Conservation (phyloP, 2,113 vertebrate species). For the Tachuris rubrigastra region DNA sequence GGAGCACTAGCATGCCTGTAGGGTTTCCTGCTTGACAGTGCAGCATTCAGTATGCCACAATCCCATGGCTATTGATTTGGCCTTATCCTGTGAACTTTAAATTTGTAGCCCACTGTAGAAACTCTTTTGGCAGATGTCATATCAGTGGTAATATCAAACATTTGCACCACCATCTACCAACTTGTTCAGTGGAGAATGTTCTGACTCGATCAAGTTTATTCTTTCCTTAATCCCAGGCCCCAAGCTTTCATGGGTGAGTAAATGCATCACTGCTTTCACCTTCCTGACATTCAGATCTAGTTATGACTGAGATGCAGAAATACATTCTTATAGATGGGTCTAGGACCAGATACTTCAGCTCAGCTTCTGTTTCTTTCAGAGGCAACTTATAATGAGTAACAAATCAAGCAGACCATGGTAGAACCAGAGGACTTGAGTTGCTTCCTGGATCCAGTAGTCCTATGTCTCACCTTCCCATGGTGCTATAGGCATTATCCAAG, state of each 20-base stretch:
- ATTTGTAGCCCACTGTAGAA: background rate
- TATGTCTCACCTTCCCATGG: background rate
- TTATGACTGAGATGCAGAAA: background rate
- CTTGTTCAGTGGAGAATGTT: background rate
- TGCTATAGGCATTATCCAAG: background rate
- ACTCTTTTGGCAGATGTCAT: background rate
- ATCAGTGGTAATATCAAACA: background rate
- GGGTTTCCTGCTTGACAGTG: background rate
- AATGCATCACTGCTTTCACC: background rate
- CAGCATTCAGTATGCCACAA: background rate
- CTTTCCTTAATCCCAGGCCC: background rate
- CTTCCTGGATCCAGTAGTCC: background rate
- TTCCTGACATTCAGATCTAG: background rate
- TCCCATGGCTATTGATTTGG: background rate
- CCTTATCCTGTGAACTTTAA: background rate
- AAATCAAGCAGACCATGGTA: background rate
- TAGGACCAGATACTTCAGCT: background rate
- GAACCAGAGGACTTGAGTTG: background rate
- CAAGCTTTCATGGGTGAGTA: background rate
- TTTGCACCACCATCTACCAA: background rate
- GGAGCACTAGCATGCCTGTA: background rate
- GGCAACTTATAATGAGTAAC: background rate
- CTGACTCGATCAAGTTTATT: background rate
- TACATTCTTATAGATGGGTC: background rate
- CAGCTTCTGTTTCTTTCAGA: background rate